Evolutionary conservation across 2,797 vertebrate genomes (phyloP).

Genomic region (Antennarius maculatus): DNA sequence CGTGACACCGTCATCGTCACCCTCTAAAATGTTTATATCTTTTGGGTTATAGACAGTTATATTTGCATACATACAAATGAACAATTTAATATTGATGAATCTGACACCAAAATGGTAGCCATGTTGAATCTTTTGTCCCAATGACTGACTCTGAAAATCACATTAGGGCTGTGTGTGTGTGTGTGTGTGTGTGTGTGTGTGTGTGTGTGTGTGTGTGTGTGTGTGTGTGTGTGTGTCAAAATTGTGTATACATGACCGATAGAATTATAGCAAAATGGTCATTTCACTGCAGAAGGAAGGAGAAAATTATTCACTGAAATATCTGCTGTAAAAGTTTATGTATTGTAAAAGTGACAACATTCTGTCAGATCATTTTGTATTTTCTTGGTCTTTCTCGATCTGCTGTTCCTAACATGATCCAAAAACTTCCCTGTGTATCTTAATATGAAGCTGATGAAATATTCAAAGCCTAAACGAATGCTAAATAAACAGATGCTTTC

Average conservation of each 20-base stretch:
- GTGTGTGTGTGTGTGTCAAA: constrained; percentile 4
- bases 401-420: constrained; percentile 26
- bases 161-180: background rate
- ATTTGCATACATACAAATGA: constrained; percentile 71
- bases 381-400: constrained; percentile 60
- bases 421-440: constrained; percentile 34
- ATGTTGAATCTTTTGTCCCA: constrained; percentile 15
- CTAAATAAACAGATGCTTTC: background rate
- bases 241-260: constrained; percentile 34
- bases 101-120: constrained; percentile 39
- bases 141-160: constrained; percentile 2
- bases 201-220: constrained; percentile 4
- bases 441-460: constrained; percentile 51
- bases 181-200: constrained; percentile 8
- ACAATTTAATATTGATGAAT: constrained; percentile 60
- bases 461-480: constrained; percentile 35
- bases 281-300: too few species aligned
- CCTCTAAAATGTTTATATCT: constrained; percentile 72
- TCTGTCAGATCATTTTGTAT: constrained; percentile 37
- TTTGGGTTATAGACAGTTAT: constrained; percentile 57
- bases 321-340: too few species aligned
- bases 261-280: constrained; percentile 4
- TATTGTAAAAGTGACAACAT: too few species aligned
- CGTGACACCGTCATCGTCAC: constrained; percentile 57
- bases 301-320: too few species aligned